These are phyloP conservation scores for Corella eumyota DNA, from an alignment of 23 tunicate species.

Conservation along the genomic window DNA sequence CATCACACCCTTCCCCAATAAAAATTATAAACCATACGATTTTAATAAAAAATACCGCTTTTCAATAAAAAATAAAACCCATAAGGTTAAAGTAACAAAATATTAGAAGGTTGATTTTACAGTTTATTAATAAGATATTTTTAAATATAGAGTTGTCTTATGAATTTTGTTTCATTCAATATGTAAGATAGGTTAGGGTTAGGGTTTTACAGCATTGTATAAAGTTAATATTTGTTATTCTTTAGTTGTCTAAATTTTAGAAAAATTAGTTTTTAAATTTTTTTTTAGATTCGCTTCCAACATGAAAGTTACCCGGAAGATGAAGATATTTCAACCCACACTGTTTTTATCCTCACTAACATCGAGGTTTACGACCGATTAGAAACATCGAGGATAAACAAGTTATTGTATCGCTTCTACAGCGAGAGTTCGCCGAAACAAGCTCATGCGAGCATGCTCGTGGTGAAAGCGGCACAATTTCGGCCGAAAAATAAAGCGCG, in stretches of 20 bases:
- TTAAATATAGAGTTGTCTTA: too few relatives aligned
- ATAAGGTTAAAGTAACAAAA: too few relatives aligned
- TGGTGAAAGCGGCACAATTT: slow-evolving; percentile 41
- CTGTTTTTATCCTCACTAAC: slow-evolving; percentile 44
- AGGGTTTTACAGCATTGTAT: too few relatives aligned
- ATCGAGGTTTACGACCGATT: slow-evolving; percentile 78
- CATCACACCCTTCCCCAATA: too few relatives aligned
- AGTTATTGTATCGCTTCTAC: slow-evolving; percentile 81
- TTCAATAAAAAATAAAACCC: too few relatives aligned
- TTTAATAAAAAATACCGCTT: too few relatives aligned
- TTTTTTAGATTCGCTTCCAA: slow-evolving; percentile 18
- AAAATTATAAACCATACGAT: too few relatives aligned
- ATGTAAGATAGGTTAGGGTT: too few relatives aligned
- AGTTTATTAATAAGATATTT: too few relatives aligned
- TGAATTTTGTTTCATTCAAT: too few relatives aligned
- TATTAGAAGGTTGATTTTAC: too few relatives aligned
- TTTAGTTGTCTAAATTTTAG: not conserved
- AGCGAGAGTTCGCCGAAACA: slow-evolving; percentile 60
- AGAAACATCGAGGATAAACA: slow-evolving; percentile 79
- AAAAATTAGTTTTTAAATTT: not conserved
- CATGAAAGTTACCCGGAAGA: slow-evolving; percentile 50
- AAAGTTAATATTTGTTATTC: too few relatives aligned
- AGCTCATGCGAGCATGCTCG: slow-evolving; percentile 57
- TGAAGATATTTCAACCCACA: slow-evolving; percentile 21
- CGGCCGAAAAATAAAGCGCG: slow-evolving; percentile 13